Percentiles rank a stretch among this genome's conserved stretches.
These are phyloP conservation scores for Heptranchias perlo DNA, from an alignment of 2,113 vertebrate genomes.

Conservation along the genomic window DNA sequence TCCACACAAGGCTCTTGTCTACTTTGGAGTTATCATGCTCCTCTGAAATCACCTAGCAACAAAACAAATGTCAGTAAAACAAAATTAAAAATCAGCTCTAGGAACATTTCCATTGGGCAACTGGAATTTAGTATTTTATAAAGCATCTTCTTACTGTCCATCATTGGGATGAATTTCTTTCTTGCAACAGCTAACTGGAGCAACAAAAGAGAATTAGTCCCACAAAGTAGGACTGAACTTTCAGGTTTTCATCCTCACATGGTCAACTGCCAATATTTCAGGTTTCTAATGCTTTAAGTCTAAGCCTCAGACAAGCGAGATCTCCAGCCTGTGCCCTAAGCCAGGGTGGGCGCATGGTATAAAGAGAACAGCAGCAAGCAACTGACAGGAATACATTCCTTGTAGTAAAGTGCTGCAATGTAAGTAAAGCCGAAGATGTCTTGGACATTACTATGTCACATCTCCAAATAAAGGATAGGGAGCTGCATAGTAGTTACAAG, in stretches of 20 bases:
- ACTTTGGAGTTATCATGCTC: slow-evolving; percentile 67
- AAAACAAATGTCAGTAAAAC: not conserved
- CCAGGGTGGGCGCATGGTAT: no score
- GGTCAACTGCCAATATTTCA: not conserved
- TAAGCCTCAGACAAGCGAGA: no score
- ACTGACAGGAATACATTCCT: not conserved
- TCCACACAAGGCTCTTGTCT: slow-evolving; percentile 70
- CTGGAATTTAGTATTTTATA: not conserved
- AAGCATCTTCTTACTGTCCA: not conserved
- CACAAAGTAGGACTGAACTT: not conserved
- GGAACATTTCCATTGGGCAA: not conserved
- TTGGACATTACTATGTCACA: not conserved
- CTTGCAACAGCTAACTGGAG: not conserved
- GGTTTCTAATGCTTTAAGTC: not conserved
- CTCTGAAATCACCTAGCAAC: slow-evolving; percentile 79
- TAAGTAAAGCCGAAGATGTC: not conserved
- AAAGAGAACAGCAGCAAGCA: not conserved
- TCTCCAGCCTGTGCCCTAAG: no score
- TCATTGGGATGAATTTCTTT: not conserved
- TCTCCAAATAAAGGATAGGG: not conserved
- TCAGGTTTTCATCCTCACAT: not conserved
- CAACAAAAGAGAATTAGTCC: not conserved
- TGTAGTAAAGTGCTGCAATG: not conserved
- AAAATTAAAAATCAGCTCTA: not conserved
- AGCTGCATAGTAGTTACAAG: not conserved